A percentile compares a stretch with the other conserved stretches of the same genome.
Evolutionary conservation across 2,797 vertebrate genomes (phyloP).

Genomic region (Okamejei kenojei): DNA sequence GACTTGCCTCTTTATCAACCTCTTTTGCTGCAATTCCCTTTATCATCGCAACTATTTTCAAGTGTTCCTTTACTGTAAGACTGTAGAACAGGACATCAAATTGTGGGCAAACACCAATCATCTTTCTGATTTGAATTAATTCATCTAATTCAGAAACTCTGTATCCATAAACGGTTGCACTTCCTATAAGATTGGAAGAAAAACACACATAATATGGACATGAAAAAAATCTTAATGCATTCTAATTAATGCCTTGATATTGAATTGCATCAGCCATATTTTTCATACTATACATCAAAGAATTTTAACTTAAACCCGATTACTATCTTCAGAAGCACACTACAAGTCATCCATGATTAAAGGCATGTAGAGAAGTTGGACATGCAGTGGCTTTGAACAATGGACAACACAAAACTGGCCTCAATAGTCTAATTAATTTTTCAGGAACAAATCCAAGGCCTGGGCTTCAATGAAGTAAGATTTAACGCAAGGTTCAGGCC

Average conservation of each 20-base stretch:
- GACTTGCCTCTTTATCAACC: conserved; percentile 70
- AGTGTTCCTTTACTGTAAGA: conserved; percentile 87
- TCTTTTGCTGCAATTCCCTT: conserved; percentile 78
- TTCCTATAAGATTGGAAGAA: conserved; percentile 54
- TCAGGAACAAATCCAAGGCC: too few species aligned
- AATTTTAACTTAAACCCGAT: too few species aligned
- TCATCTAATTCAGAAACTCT: conserved; percentile 80
- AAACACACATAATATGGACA: background rate
- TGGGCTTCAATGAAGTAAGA: too few species aligned
- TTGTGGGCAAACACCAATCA: conserved; percentile 88
- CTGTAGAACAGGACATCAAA: conserved; percentile 91
- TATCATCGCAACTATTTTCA: conserved; percentile 82
- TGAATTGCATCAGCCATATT: too few species aligned
- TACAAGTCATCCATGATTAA: too few species aligned
- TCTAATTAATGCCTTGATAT: background rate
- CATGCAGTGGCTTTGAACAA: too few species aligned
- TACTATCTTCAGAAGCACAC: too few species aligned
- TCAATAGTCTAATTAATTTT: too few species aligned
- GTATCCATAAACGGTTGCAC: conserved; percentile 79
- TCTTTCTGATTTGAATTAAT: conserved; percentile 77
- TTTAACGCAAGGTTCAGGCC: too few species aligned
- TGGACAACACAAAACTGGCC: too few species aligned
- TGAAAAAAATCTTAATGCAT: background rate
- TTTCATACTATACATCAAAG: too few species aligned
- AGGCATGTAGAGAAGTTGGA: too few species aligned